Evolutionary conservation across 2,888 invertebrate genomes (phyloP), one percentile per base, ranked within the genome.

Genomic region (Adelphocoris suturalis): DNA sequence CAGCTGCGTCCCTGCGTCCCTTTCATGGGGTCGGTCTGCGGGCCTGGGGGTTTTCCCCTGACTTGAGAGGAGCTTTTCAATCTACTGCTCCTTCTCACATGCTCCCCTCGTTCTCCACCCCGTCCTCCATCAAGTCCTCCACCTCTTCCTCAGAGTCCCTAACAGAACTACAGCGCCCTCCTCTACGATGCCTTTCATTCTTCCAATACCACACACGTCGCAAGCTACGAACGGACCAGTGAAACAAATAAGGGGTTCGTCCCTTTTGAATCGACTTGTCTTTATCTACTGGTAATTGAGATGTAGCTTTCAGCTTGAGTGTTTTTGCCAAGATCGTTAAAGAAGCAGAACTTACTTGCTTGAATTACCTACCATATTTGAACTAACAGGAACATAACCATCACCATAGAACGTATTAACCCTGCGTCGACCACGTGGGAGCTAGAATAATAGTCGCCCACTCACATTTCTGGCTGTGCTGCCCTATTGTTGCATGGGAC

Each of bases 151-250:
- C 52, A 16, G 52, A 11, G 52, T 52, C 16, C 52, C 57, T n/a
- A 57, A 16, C 16, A 5, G 57, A 57, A 16, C 52, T 52, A 52
- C 52, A 5, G 16, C n/a, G 7, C 7, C 57, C 7, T n/a, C 57
- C 57, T n/a, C 57, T 57, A 5, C n/a, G 57, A 57, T n/a, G 57
- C 57, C 57, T 16, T 57, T n/a, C 57, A 57, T 57, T 57, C 57
- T 57, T 57, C 57, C 57, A 57, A 57, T 57, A 57, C 57, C 57
- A n/a, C 57, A 57, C 57, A 57, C 57, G 57, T 57, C 57, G 16
- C 57, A n/a, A 57, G 37, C 37, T 37, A 37, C 37, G 3, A 37
- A 37, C 57, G 57, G 57, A 57, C 57, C n/a, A n/a, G 57, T 57
- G 57, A 57, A 57, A 57, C 57, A 57, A 57, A 57, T 57, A n/a